These are phyloP conservation scores for Scalopus aquaticus DNA, from an alignment of 2,113 vertebrate species.

Conservation along the genomic window DNA sequence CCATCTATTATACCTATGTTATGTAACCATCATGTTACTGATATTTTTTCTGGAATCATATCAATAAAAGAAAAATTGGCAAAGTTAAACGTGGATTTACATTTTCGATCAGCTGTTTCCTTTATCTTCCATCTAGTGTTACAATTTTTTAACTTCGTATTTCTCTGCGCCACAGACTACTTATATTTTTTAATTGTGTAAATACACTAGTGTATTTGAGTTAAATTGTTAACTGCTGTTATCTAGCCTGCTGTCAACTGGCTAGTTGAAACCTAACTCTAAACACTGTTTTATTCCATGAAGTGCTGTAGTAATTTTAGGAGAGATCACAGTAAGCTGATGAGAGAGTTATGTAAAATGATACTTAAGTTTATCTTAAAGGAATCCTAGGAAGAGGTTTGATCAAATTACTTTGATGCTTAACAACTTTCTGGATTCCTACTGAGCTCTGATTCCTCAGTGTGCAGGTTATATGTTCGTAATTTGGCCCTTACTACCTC, in stretches of 20 bases:
- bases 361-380: neutral
- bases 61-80: neutral
- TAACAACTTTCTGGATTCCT: neutral
- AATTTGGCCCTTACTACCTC: neutral
- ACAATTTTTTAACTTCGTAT: neutral
- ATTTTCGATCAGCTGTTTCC: neutral
- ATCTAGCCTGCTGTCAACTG: neutral
- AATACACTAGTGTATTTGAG: neutral
- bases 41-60: neutral
- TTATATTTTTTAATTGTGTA: neutral
- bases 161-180: neutral
- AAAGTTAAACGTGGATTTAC: neutral
- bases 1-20: neutral
- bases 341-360: neutral
- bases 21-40: neutral
- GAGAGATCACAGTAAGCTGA: neutral
- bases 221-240: neutral
- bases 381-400: neutral
- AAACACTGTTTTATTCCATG: neutral
- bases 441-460: neutral
- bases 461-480: neutral
- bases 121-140: neutral
- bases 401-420: neutral
- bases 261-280: neutral
- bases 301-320: neutral